A percentile compares a stretch with the other conserved stretches of the same genome.
Conservation (phyloP, 2,797 vertebrate species). For the Clarias laeviceps region DNA sequence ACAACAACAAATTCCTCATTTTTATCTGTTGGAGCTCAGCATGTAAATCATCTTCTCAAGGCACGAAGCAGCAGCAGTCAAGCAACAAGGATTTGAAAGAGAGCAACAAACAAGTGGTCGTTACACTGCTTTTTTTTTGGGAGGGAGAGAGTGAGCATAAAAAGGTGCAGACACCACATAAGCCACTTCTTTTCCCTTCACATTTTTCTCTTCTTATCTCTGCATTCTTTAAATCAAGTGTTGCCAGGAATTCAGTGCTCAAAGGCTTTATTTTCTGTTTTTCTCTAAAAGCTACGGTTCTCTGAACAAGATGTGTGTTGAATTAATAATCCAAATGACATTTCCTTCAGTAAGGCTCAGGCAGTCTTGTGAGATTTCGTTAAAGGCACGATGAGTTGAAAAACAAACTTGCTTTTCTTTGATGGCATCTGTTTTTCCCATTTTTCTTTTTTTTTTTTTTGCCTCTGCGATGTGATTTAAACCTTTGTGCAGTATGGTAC, state of each 20-base stretch:
- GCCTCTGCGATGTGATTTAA: not conserved
- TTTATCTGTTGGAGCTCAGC: not conserved
- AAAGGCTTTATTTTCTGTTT: slow-evolving; percentile 19
- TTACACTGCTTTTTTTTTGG: not conserved
- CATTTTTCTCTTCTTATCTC: slow-evolving; percentile 35
- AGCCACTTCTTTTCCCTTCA: not conserved
- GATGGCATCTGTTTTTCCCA: not conserved
- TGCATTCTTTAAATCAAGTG: slow-evolving; percentile 33
- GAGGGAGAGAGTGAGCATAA: not conserved
- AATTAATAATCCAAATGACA: slow-evolving; percentile 36
- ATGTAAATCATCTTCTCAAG: not conserved
- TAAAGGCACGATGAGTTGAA: not conserved
- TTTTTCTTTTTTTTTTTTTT: not conserved
- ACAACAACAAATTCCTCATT: not conserved
- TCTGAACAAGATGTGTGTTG: slow-evolving; percentile 11
- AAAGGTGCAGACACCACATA: not conserved
- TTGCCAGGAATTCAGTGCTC: slow-evolving; percentile 22
- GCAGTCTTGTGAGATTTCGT: not conserved
- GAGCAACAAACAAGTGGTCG: not conserved
- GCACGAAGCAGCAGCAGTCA: not conserved
- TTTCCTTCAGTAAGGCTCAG: slow-evolving; percentile 43
- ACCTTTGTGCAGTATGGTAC: not conserved
- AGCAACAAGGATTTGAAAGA: not conserved
- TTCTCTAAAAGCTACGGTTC: slow-evolving; percentile 32
- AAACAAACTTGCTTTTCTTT: not conserved